Evolutionary conservation across 2,797 vertebrate genomes (phyloP).

Genomic region (Liasis olivaceus): DNA sequence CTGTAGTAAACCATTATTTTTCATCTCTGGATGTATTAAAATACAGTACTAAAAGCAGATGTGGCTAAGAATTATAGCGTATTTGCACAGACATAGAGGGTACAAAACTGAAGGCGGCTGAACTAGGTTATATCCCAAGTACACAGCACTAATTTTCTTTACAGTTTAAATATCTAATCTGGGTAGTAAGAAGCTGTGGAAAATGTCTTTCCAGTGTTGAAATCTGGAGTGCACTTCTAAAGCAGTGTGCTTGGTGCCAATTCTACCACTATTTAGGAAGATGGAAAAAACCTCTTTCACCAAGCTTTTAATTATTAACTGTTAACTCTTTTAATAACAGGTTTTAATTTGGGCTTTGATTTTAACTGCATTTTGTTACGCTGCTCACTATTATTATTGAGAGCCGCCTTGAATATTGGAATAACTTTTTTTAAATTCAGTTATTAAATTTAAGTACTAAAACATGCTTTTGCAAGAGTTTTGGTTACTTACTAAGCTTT

Average conservation of each 20-base stretch:
- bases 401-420: not conserved
- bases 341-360: not conserved
- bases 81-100: not conserved
- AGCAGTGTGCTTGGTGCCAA: not conserved
- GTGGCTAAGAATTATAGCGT: not conserved
- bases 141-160: not conserved
- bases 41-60: not conserved
- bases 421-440: not conserved
- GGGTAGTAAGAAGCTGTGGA: not conserved
- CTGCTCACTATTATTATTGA: not conserved
- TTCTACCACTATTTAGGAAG: not conserved
- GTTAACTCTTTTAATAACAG: not conserved
- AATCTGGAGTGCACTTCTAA: not conserved
- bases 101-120: not conserved
- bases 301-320: not conserved
- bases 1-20: not conserved
- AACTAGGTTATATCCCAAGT: not conserved
- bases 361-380: not conserved
- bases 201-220: not conserved
- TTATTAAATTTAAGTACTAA: not conserved
- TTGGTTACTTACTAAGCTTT: not conserved
- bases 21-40: not conserved
- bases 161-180: not conserved
- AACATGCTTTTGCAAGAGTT: not conserved
- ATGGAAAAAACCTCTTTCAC: not conserved